Base-by-base conservation (phyloP, 1,140 invertebrate species). In the Ectropis grisescens region DNA sequence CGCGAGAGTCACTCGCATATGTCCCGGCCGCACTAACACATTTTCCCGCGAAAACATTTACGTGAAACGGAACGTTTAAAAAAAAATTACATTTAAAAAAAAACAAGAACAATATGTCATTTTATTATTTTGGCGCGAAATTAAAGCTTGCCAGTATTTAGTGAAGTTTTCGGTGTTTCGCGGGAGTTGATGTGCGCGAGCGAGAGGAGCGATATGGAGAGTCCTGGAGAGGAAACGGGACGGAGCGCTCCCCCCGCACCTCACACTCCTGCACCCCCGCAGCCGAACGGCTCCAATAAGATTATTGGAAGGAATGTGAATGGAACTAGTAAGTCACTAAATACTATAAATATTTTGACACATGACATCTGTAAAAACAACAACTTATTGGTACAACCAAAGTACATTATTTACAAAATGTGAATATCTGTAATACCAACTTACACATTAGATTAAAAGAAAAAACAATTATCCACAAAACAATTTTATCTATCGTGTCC, bases 271-370 rank as follows among this genome's bases (percentile, higher is more conserved):
- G 51, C 53, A 33, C 39, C 45, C 14, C 47, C 52, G 35, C 62
- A 60, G 32, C 58, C 61, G 34, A 80, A 80, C 41, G 75, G 75
- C 13, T 70, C 71, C 70, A 76, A 72, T 69, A 80, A 80, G 68
- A 80, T 80, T 48, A 80, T 80, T 54, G 75, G 75, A 54, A 54
- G 75, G 42, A 80, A 80, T 47, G 71, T 80, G 60, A 80, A 80
- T 71, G 75, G 75, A 40, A 80, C 71, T 48, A 80, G 75, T 80
- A 78, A 80, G 75, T 74, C 61, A 76, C 61, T 33, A 29, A 16
- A 49, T 45, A 31, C 30, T n/a, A n/a, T n/a, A n/a, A n/a, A 4
- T 30, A n/a, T 4, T 29, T 15, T 15, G 14, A 15, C 16, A 30
- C 14, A 10, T 15, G 16, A 15, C 29, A 30, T 30, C 16, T 30